These are phyloP conservation scores for Dolichomitus sp. DNA, from an alignment of 2,888 invertebrate species.

Conservation along the genomic window DNA sequence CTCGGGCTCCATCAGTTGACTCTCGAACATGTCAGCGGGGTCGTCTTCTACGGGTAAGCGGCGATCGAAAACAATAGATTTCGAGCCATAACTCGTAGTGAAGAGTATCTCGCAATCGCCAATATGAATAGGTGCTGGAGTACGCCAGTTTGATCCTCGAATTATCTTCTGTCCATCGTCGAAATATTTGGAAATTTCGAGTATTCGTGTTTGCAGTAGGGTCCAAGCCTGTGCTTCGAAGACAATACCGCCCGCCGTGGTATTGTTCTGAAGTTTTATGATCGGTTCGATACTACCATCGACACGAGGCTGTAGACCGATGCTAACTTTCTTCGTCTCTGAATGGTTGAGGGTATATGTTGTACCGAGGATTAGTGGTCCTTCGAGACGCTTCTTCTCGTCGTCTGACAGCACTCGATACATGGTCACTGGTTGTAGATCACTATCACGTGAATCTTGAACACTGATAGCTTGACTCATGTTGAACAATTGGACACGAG, in stretches of 20 bases:
- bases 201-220: not conserved
- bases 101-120: not conserved
- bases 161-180: not conserved
- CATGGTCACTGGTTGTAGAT: not conserved
- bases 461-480: not conserved
- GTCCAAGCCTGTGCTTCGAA: not conserved
- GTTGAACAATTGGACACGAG: not conserved
- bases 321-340: slow-evolving; percentile 7
- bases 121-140: not conserved
- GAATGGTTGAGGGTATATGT: slow-evolving; percentile 15
- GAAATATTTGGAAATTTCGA: not conserved
- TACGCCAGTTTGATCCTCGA: not conserved
- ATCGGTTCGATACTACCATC: not conserved
- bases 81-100: not conserved
- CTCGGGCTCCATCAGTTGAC: not conserved
- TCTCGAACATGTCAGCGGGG: not conserved
- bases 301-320: not conserved
- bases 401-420: not conserved
- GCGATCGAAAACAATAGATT: not conserved
- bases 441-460: not conserved
- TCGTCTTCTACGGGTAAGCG: not conserved
- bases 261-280: not conserved
- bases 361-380: not conserved
- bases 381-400: slow-evolving; percentile 12
- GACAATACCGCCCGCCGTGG: not conserved